phyloP scores from a whole-genome alignment of 1,140 invertebrate genomes.

The Cydia strobilella region DNA sequence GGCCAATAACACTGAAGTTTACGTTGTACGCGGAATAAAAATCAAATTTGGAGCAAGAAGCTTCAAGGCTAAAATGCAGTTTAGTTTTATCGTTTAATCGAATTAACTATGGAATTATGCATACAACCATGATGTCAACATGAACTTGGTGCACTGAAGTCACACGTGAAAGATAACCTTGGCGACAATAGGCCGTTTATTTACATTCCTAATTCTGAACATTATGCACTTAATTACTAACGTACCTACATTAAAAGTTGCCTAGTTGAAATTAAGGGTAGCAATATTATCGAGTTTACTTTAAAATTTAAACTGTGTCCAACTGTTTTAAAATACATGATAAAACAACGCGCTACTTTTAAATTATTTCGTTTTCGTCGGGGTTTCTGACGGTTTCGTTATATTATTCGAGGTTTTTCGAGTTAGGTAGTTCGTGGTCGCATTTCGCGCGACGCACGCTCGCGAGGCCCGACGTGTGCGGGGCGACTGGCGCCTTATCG shows the following conservation, averaged over 20 bases:
- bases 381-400: slow-evolving; percentile 44
- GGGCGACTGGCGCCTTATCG: slow-evolving; percentile 58
- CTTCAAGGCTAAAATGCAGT: slow-evolving; percentile 48
- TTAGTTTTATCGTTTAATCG: slow-evolving; percentile 56
- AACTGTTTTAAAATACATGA: background rate
- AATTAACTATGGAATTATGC: slow-evolving; percentile 54
- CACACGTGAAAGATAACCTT: slow-evolving; percentile 37
- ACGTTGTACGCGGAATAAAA: slow-evolving; percentile 51
- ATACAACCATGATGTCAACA: slow-evolving; percentile 42
- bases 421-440: slow-evolving; percentile 49
- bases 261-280: background rate
- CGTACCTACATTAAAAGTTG: background rate
- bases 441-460: slow-evolving; percentile 51
- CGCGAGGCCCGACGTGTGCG: slow-evolving; percentile 53
- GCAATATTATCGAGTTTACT: background rate
- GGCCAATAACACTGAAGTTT: slow-evolving; percentile 35
- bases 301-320: background rate
- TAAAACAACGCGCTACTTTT: background rate
- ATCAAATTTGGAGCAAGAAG: slow-evolving; percentile 50
- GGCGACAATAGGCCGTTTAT: background rate
- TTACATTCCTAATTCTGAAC: background rate
- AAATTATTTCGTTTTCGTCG: slow-evolving; percentile 38
- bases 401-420: slow-evolving; percentile 65
- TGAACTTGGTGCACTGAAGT: slow-evolving; percentile 39
- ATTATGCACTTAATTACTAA: background rate